phyloP scores from a whole-genome alignment of 2,797 vertebrate species.

The Parotocinclus haroldoi region DNA sequence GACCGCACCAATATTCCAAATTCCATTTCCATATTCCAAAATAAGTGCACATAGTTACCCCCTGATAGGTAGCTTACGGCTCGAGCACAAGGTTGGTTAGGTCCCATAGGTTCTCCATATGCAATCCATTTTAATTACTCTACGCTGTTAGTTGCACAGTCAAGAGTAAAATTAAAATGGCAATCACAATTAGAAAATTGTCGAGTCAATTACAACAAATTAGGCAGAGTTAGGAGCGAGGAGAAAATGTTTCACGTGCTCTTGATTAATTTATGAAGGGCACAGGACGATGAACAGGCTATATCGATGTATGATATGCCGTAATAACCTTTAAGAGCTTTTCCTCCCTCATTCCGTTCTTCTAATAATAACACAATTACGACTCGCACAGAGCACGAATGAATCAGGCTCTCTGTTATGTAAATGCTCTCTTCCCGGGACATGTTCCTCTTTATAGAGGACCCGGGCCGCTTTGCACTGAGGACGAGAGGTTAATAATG shows the following conservation, averaged over 20 bases:
- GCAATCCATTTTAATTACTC: conserved; percentile 96
- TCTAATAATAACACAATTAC: conserved; percentile 72
- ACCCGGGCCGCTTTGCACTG: conserved; percentile 7
- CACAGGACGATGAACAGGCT: conserved; percentile 29
- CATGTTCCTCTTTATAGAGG: conserved; percentile 29
- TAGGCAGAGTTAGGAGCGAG: conserved; percentile 63
- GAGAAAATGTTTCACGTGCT: conserved; percentile 40
- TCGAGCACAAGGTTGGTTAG: conserved; percentile 73
- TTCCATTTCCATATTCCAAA: too few relatives aligned
- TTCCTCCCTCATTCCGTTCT: conserved; percentile 63
- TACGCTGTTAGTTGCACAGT: conserved; percentile 84
- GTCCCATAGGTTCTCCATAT: conserved; percentile 80
- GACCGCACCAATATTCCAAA: too few relatives aligned
- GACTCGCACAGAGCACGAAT: conserved; percentile 68
- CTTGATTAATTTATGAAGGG: conserved; percentile 48
- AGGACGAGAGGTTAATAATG: conserved; percentile 55
- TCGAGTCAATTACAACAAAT: conserved; percentile 93
- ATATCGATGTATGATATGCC: conserved; percentile 46
- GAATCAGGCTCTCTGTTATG: conserved; percentile 59
- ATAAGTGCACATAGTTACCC: neutral
- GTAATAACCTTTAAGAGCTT: conserved; percentile 71
- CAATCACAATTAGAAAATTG: conserved; percentile 96
- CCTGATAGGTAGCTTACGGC: conserved; percentile 60
- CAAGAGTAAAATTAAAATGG: conserved; percentile 97
- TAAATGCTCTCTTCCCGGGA: conserved; percentile 48